These are phyloP conservation scores for Lindbergichthys nudifrons DNA, from an alignment of 2,797 vertebrate genomes.

Conservation along the genomic window DNA sequence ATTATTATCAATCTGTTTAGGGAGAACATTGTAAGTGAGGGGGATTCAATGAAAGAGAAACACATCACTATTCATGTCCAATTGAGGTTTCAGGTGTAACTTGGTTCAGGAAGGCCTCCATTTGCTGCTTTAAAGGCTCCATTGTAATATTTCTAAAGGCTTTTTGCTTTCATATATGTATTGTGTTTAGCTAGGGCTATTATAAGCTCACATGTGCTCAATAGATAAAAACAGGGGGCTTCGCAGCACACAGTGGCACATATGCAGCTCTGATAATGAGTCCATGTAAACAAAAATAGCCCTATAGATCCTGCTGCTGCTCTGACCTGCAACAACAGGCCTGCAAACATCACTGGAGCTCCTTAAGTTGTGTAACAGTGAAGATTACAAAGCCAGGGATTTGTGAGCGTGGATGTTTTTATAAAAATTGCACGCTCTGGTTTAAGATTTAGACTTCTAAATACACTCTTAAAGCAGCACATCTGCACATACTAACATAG, in stretches of 20 bases:
- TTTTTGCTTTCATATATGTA: neutral
- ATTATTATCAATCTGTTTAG: neutral
- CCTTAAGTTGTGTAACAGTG: neutral
- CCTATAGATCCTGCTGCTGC: conserved; percentile 24
- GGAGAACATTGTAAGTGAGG: neutral
- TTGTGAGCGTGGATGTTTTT: conserved; percentile 1
- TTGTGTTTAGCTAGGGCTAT: neutral
- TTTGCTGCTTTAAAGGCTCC: neutral
- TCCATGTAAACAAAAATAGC: conserved; percentile 74
- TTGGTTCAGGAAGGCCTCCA: neutral
- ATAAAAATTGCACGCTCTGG: neutral
- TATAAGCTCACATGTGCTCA: conserved; percentile 5
- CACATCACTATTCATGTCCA: neutral
- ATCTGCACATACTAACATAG: conserved; percentile 13
- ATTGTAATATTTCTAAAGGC: neutral
- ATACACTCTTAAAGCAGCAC: neutral
- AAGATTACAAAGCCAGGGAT: neutral
- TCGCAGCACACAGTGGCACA: conserved; percentile 31
- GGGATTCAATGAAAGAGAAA: neutral
- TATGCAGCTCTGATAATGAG: conserved; percentile 51
- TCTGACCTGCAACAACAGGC: conserved; percentile 29
- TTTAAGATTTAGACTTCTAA: neutral
- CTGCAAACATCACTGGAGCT: conserved; percentile 7
- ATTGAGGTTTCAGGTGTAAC: neutral
- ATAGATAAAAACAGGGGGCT: conserved; percentile 13